Conservation (phyloP, 2,888 invertebrate genomes). For the Volucella inflata region DNA sequence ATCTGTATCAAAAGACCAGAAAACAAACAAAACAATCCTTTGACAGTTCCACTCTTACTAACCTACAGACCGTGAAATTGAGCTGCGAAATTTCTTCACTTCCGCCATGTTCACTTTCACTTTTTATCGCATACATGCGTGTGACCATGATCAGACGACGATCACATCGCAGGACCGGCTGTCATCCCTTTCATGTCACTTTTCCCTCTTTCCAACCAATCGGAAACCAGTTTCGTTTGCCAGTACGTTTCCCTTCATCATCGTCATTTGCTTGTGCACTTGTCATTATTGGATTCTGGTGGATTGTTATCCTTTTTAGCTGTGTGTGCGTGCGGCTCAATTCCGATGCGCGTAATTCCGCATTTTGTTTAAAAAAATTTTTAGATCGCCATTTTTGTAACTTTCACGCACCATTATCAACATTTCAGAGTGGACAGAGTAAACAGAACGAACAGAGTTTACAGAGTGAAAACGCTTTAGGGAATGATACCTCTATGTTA, state of each 20-base stretch:
- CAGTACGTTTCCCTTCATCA: constrained; percentile 1
- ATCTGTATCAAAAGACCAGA: not conserved
- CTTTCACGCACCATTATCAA: constrained; percentile 51
- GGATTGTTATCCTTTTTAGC: not conserved
- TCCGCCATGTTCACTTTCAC: constrained; percentile 51
- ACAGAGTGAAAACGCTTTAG: constrained; percentile 5
- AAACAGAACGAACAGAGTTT: too few species aligned
- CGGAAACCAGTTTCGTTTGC: constrained; percentile 36
- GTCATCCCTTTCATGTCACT: constrained; percentile 50
- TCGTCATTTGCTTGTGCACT: not conserved
- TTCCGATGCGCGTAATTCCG: too few species aligned
- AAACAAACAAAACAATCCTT: constrained; percentile 10
- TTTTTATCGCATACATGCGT: constrained; percentile 32
- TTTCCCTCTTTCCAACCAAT: constrained; percentile 26
- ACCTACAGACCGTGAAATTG: constrained; percentile 20
- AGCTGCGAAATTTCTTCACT: constrained; percentile 12
- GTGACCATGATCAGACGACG: not conserved
- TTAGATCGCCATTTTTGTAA: constrained; percentile 17
- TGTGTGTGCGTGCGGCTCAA: too few species aligned
- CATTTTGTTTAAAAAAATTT: not conserved
- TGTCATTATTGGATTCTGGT: constrained; percentile 1
- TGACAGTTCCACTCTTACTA: constrained; percentile 13
- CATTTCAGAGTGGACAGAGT: not conserved
- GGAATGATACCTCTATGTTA: constrained; percentile 39
- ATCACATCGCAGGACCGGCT: constrained; percentile 21